Base-by-base conservation (phyloP, 2,888 invertebrate genomes). In the Heteropelma amictum region DNA sequence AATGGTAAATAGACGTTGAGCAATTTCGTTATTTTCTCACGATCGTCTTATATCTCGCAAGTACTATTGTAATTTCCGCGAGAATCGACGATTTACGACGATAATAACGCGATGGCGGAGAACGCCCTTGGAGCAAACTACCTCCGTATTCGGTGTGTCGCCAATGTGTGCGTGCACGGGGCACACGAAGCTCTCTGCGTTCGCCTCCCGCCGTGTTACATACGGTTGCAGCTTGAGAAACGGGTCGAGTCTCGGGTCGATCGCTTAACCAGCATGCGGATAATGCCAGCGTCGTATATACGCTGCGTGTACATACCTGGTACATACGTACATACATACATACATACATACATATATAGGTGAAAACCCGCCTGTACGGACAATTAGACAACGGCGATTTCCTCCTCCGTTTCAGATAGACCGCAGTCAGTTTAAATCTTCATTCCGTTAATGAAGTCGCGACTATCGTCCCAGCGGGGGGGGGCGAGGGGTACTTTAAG, bases 1-100 rank as follows among this genome's bases (percentile, higher is more conserved):
- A 93, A 94, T 83, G 94, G 95, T 95, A 90, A 91, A 91, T 79
- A 35, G 8, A 51, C 28, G 17, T 28, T 30, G 17, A 28, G 10
- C 17, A 28, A 14, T 30, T 14, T 30, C 3, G 53, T 30, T 30
- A 30, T 53, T 53, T n/a, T n/a, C n/a, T n/a, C n/a, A n/a, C n/a
- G n/a, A n/a, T n/a, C n/a, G n/a, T n/a, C n/a, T n/a, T n/a, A n/a
- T n/a, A n/a, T n/a, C n/a, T n/a, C n/a, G n/a, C n/a, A n/a, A n/a
- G n/a, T n/a, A n/a, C n/a, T n/a, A n/a, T n/a, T n/a, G n/a, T n/a
- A n/a, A n/a, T n/a, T n/a, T n/a, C n/a, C n/a, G n/a, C n/a, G n/a
- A n/a, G n/a, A n/a, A n/a, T n/a, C n/a, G n/a, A n/a, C n/a, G n/a
- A n/a, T n/a, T n/a, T n/a, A n/a, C n/a, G n/a, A n/a, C n/a, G n/a